Evolutionary conservation across 2,113 vertebrate species (phyloP), one percentile per base, ranked within the genome.

Genomic region (Benitochromis conjunctus): DNA sequence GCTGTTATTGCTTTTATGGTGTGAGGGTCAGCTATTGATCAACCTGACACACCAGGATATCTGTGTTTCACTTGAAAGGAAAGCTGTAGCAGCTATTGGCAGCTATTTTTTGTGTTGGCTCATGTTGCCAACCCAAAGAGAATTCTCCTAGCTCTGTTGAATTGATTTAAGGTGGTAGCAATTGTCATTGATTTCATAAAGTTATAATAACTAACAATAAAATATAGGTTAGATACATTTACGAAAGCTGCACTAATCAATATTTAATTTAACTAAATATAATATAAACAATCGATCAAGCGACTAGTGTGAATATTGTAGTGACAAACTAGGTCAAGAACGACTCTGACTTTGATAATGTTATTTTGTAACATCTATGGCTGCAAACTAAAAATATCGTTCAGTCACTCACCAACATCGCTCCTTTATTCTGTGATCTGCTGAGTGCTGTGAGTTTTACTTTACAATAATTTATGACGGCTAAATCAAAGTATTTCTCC

Each of bases 1-100:
- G 86, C 53, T 83, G 81, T 95, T 96, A 96, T 96, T 95, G 87
- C 94, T 95, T 95, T 93, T 36, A 66, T 86, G 56, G n/a, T 79
- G n/a, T 88, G 89, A 94, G 19, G 85, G 87, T 91, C 81, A 78
- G 60, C 38, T 55, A 51, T 85, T 93, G 92, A 94, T 95, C 64
- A 55, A 71, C 90, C 89, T 93, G 94, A 95, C 94, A 94, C 58
- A 86, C 34, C 66, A 51, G 24, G 46, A 38, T 48, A 56, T 38
- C 38, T 77, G 54, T 79, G 24, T 58, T 66, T 62, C 26, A 74
- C 66, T 82, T 84, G 69, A 56, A 60, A 64, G 26, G 5, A 62
- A 92, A 83, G 81, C 79, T 81, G 34, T 31, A 24, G 29, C 60
- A 34, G 48, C 31, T 36, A n/a, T 36, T 46, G 43, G 81, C 21